These are phyloP conservation scores for Calameuta filiformis DNA, from an alignment of 2,888 invertebrate species.

Conservation along the genomic window DNA sequence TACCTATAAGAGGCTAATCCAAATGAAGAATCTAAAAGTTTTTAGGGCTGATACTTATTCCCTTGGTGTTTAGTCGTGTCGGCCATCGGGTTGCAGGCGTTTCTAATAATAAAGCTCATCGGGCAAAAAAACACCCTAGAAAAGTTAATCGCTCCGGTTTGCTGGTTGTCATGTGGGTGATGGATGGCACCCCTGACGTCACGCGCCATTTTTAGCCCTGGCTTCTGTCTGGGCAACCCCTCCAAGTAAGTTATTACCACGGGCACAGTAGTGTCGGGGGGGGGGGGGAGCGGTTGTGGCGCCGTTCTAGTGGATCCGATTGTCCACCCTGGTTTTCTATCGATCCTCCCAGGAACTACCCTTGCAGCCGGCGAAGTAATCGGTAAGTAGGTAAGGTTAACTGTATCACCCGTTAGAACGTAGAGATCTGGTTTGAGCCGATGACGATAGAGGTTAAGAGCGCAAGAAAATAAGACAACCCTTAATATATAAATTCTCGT, in stretches of 20 bases:
- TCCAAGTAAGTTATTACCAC: conserved; percentile 4
- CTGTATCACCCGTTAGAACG: not conserved
- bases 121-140: conserved; percentile 25
- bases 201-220: conserved; percentile 30
- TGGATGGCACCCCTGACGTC: conserved; percentile 42
- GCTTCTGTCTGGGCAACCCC: conserved; percentile 17
- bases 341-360: not conserved
- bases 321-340: not conserved
- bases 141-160: conserved; percentile 48
- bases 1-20: conserved; percentile 4
- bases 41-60: not conserved
- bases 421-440: not conserved
- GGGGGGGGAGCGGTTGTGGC: not conserved
- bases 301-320: not conserved
- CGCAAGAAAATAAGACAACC: not conserved
- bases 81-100: not conserved
- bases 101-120: conserved; percentile 28
- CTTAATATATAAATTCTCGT: not conserved
- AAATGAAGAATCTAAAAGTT: conserved; percentile 19
- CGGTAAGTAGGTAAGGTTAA: not conserved
- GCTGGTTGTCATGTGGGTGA: conserved; percentile 42
- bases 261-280: not conserved
- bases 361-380: not conserved
- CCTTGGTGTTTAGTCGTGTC: not conserved
- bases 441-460: not conserved